Evolutionary conservation across 2,888 invertebrate genomes (phyloP).

Genomic region (Ichneumon xanthorius): DNA sequence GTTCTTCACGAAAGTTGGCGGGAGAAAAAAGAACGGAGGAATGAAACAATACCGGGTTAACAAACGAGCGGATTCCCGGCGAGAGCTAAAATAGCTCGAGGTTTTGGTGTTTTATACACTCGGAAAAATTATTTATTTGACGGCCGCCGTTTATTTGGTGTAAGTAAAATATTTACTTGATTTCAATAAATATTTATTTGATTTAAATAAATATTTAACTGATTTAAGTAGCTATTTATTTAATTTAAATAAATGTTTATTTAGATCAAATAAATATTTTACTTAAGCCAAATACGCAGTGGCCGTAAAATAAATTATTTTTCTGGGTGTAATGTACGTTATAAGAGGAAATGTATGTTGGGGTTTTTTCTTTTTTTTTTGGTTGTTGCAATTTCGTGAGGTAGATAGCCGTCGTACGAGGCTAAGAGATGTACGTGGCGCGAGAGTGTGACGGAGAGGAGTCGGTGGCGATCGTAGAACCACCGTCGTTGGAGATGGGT

Average conservation of each 20-base stretch:
- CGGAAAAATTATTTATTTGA: too few species aligned
- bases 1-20: slow-evolving; percentile 4
- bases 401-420: not conserved
- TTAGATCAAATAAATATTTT: too few species aligned
- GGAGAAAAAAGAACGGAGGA: not conserved
- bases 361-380: not conserved
- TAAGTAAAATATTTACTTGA: too few species aligned
- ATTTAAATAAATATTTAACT: too few species aligned
- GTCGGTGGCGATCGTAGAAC: slow-evolving; percentile 2
- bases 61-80: slow-evolving; percentile 36
- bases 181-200: too few species aligned
- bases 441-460: not conserved
- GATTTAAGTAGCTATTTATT: too few species aligned
- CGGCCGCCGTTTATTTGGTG: too few species aligned
- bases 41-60: slow-evolving; percentile 46
- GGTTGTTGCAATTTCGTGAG: not conserved
- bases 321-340: not conserved
- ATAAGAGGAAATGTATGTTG: not conserved
- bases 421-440: not conserved
- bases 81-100: slow-evolving; percentile 6
- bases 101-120: not conserved
- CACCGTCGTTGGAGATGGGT: slow-evolving; percentile 52
- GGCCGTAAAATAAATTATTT: too few species aligned
- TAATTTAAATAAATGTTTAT: too few species aligned
- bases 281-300: too few species aligned